Evolutionary conservation across 2,113 vertebrate species (phyloP), one percentile per base, ranked within the genome.

Genomic region (Sus scrofa): DNA sequence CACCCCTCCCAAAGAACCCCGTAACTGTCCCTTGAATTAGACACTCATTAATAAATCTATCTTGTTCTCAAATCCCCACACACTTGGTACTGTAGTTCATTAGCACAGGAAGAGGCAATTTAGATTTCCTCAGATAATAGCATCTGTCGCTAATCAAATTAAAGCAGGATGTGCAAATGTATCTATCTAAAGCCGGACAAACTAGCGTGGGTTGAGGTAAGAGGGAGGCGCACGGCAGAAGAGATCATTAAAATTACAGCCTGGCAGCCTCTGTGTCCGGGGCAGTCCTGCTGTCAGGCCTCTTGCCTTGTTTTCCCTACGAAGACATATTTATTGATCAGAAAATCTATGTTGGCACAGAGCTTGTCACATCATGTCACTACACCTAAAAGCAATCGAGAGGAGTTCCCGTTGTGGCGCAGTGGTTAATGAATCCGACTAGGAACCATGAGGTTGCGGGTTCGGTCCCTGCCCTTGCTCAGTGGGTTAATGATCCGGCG

Each of bases 71-170:
- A 98, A 98, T 98, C 98, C 97, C 96, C 95, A 86, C 75, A 56
- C 97, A 96, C 95, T 97, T 65, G 92, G 82, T 91, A 94, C 97
- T 98, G 98, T 97, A 98, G 98, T 98, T 98, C 98, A 98, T 98
- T 98, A 98, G 96, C 97, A 97, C 98, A 97, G 98, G 98, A 98
- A 98, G 98, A 98, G 86, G 95, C 97, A 98, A 98, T 98, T 98
- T 98, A 98, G 98, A 98, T 98, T 98, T 98, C 98, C 98, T 98
- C 98, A 97, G 98, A 98, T 98, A 98, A 98, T 85, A 98, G 97
- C 98, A 98, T 98, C 98, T 98, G 98, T 97, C 91, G 83, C 98
- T 98, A 98, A 98, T 98, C 98, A 98, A 97, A 98, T 99, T 98
- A 98, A 97, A 95, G 97, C 94, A 97, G 96, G 97, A 98, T 98